Base-by-base conservation (phyloP, 2,888 invertebrate species). In the Dendrolimus houi region DNA sequence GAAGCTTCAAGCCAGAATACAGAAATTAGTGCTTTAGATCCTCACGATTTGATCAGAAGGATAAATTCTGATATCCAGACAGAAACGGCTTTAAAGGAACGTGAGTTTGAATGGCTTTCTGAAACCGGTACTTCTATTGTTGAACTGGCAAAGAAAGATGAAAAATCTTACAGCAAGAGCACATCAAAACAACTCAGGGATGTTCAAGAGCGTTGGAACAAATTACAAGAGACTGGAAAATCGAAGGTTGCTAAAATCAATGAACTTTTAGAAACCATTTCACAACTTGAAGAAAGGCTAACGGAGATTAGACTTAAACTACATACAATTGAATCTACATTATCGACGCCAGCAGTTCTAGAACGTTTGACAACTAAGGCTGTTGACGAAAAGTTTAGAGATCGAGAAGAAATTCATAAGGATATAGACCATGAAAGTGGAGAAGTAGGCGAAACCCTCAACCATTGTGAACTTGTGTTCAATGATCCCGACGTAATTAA, bases 91-190 rank as follows among this genome's bases (percentile, higher is more conserved):
- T 76, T 96, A 62, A 95, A 96, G 70, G 94, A 95, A 75, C 92
- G 94, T 7, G 96, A 97, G 76, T 93, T 94, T 54, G 94, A 94
- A 61, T 97, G 97, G 96, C 83, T 97, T 14, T 75, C 93, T 7
- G 92, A 92, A 61, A 94, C 94, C 0, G 96, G 96, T 0, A 87
- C 85, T 9, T 92, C 93, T 64, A 80, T 96, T 55, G 85, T 94
- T 10, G 91, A 92, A n/a, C 84, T 93, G 55, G 92, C 93, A 17
- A 93, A 93, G 58, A 92, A 93, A 58, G 93, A 94, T 59, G 93
- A 94, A 56, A 89, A 89, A 60, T 77, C 87, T 1, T 90, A 79
- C 62, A 86, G 88, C 61, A 87, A 87, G 65, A 84, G 70, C 56
- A 93, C 92, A 55, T 91, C 92, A 3, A 94, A 95, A 66, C 93